These are phyloP conservation scores for Nycticryphes semicollaris DNA, from an alignment of 2,113 vertebrate genomes.

Conservation along the genomic window DNA sequence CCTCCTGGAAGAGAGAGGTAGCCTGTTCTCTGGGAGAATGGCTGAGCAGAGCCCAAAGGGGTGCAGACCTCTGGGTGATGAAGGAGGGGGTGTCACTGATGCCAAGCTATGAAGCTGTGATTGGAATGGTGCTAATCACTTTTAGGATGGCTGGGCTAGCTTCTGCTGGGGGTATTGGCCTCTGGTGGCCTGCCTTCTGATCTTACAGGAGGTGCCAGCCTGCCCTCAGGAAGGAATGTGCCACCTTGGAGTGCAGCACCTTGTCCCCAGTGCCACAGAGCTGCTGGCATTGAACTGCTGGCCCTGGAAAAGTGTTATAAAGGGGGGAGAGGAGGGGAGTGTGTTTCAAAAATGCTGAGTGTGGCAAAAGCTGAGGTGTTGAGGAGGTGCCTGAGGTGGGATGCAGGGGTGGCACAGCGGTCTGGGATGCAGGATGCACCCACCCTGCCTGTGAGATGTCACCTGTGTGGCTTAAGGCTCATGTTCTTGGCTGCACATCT, in stretches of 20 bases:
- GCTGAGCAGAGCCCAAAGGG: background rate
- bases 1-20: background rate
- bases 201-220: background rate
- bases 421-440: background rate
- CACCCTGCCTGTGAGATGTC: background rate
- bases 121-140: background rate
- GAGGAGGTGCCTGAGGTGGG: background rate
- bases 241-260: background rate
- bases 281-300: background rate
- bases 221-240: background rate
- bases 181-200: background rate
- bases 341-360: background rate
- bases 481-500: accelerated
- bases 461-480: background rate
- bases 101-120: background rate
- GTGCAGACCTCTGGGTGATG: background rate
- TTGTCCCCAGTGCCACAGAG: background rate
- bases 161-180: background rate
- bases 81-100: background rate
- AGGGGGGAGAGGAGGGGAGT: background rate
- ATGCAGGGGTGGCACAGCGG: background rate
- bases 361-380: background rate
- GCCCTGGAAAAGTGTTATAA: background rate
- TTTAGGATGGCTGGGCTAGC: background rate
- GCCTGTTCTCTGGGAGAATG: background rate